Evolutionary conservation across 2,797 vertebrate genomes (phyloP), one percentile per base, ranked within the genome.

Genomic region (Anolis apletophallus): DNA sequence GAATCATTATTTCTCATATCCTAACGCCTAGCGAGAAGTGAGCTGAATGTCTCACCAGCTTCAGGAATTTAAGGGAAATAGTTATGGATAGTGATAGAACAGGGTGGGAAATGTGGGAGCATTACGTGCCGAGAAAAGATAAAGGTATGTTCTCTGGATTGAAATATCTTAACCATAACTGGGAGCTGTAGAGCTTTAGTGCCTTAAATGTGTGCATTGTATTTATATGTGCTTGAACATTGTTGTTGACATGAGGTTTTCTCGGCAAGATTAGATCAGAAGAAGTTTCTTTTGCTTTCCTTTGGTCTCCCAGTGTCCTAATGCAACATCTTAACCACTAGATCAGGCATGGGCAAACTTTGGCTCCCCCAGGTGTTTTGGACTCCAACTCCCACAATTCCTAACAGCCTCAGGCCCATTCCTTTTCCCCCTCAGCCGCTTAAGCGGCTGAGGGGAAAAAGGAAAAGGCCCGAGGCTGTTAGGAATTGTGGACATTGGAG

Each of bases 191-290:
- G 34, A 80, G 72, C 14, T 9, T 61, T 59, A 61, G 52, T 34
- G 40, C 54, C 29, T 29, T 4, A 14, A 32, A 67, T 86, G 87
- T 36, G 16, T 34, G 50, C 40, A 86, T 40, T 57, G 79, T 87
- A 59, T 11, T 11, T 55, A 36, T 81, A 77, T 81, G 29, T 40
- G n/a, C 2, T 12, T 55, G 34, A 59, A 21, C 13, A 50, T 54
- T 61, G 57, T 59, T 59, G 19, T 59, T 57, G 55, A 2, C 17
- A 6, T 19, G 61, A 32, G 9, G 21, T 57, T 14, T 11, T 85
- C 85, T 90, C 81, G 16, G 57, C 57, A 59, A 59, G 57, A 59
- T 59, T 59, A 17, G 19, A 19, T 21, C 57, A 21, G 57, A 59
- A 19, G 57, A 19, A 59, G 17, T 21, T 59, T 19, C 19, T 19